Percentiles rank a stretch among this genome's conserved stretches.
Conservation (phyloP, 2,113 vertebrate genomes). For the Phasianus colchicus region DNA sequence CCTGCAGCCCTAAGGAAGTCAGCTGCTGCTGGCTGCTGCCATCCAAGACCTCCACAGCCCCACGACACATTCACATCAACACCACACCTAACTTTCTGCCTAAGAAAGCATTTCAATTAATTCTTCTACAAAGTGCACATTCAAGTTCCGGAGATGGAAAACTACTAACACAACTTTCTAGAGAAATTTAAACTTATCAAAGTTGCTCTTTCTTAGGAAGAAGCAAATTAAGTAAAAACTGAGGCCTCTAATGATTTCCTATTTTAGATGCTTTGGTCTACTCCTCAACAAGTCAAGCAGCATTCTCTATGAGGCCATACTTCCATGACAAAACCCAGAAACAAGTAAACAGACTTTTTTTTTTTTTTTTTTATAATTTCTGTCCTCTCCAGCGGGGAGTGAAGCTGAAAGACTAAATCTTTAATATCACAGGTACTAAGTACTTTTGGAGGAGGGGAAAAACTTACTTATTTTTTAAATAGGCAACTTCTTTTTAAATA, state of each 20-base stretch:
- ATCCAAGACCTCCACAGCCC: neutral
- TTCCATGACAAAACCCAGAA: neutral
- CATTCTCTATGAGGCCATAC: neutral
- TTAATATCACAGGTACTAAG: neutral
- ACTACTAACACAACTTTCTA: neutral
- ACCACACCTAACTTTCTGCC: too few species aligned
- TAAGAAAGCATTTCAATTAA: neutral
- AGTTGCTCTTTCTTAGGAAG: neutral
- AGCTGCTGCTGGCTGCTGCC: neutral
- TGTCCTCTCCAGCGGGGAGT: neutral
- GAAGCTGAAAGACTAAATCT: neutral
- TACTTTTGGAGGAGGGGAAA: neutral
- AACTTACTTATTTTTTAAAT: constrained; percentile 35
- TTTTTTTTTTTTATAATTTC: neutral
- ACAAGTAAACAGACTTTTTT: neutral
- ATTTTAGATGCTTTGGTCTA: neutral
- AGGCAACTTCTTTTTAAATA: constrained; percentile 71
- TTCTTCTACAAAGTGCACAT: neutral
- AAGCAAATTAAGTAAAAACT: neutral
- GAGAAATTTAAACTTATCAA: neutral
- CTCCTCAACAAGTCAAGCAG: neutral
- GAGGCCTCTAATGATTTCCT: neutral
- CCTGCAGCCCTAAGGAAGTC: neutral
- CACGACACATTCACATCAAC: neutral
- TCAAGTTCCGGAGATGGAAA: neutral